Percentiles rank a stretch among this genome's conserved stretches.
Conservation (phyloP, 2,888 invertebrate species). For the Falcaria lacertinaria region DNA sequence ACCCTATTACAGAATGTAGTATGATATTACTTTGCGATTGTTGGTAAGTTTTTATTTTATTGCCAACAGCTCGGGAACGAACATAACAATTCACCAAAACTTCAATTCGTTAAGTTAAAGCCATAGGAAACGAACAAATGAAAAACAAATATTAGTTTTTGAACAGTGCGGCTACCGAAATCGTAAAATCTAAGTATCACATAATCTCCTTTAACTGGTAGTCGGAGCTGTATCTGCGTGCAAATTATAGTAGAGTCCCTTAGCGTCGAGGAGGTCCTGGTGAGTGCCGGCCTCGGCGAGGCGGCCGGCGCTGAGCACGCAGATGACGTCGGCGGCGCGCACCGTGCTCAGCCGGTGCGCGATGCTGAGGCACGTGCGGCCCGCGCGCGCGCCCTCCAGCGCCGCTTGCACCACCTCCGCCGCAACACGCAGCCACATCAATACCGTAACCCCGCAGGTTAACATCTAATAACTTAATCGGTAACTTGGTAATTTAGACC, state of each 20-base stretch:
- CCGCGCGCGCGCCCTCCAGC: constrained; percentile 86
- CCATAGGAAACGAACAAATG: too few species aligned
- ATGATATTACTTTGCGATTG: too few species aligned
- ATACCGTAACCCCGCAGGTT: too few species aligned
- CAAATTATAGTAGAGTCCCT: constrained; percentile 80
- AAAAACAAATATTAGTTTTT: too few species aligned
- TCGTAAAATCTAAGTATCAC: background rate
- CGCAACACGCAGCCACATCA: background rate
- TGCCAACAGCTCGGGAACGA: too few species aligned
- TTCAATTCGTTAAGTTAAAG: too few species aligned
- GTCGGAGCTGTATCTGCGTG: constrained; percentile 14
- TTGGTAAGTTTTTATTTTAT: too few species aligned
- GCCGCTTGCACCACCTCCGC: constrained; percentile 87
- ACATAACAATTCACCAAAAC: too few species aligned
- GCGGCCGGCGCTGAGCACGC: constrained; percentile 83
- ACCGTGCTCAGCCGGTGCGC: constrained; percentile 92
- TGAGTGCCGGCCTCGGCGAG: constrained; percentile 84
- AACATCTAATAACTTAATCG: background rate
- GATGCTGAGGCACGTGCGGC: constrained; percentile 90
- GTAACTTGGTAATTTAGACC: too few species aligned
- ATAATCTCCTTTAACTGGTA: constrained; percentile 5
- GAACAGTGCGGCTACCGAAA: too few species aligned
- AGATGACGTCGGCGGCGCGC: constrained; percentile 87
- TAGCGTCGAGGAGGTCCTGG: constrained; percentile 77
- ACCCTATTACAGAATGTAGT: too few species aligned